Conservation (phyloP, 1,140 invertebrate genomes). For the Vollenhovia emeryi region DNA sequence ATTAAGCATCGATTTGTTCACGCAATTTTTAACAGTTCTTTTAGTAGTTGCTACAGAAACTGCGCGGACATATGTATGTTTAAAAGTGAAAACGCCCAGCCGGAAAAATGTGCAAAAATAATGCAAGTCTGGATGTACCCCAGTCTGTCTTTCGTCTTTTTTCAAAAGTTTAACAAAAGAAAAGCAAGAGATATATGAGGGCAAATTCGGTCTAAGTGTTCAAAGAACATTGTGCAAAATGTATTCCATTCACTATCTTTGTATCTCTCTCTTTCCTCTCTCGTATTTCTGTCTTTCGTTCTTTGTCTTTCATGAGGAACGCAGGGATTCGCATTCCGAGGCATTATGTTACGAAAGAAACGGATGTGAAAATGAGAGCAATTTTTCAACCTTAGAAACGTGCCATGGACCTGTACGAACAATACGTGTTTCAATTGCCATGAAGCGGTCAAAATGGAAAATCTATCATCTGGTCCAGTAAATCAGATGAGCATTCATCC, state of each 20-base stretch:
- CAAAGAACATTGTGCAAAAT: slow-evolving; percentile 61
- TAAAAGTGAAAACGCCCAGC: not conserved
- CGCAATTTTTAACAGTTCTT: not conserved
- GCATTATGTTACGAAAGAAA: not conserved
- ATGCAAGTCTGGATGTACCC: not conserved
- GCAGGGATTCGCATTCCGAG: not conserved
- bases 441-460: slow-evolving; percentile 53
- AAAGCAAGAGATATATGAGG: slow-evolving; percentile 74
- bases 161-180: slow-evolving; percentile 10
- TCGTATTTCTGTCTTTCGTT: not conserved
- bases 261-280: not conserved
- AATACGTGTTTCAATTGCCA: slow-evolving; percentile 70
- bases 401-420: slow-evolving; percentile 56
- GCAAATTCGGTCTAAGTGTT: slow-evolving; percentile 67
- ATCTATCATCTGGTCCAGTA: slow-evolving; percentile 64
- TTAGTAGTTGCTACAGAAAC: not conserved
- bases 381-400: slow-evolving; percentile 3
- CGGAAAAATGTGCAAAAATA: not conserved
- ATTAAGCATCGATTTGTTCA: not conserved
- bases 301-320: not conserved
- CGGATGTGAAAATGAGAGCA: not conserved
- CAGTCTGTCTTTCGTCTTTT: not conserved
- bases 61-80: not conserved
- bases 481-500: slow-evolving; percentile 75
- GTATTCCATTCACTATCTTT: not conserved